Evolutionary conservation across 1,140 invertebrate genomes (phyloP), one percentile per base, ranked within the genome.

Genomic region (Drosophila malerkotliana): DNA sequence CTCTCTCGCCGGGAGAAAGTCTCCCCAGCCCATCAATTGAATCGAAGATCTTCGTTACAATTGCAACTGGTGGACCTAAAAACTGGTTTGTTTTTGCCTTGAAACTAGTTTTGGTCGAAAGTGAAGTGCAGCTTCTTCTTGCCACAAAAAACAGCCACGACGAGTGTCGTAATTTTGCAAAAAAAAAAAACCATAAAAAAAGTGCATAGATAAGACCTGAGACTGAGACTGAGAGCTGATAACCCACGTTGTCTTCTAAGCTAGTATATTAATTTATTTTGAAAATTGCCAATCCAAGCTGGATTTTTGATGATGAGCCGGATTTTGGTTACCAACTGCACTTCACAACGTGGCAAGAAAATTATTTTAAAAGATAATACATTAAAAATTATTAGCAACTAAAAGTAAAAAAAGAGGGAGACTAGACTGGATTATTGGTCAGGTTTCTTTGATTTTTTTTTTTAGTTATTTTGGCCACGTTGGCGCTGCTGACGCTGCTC

Each of bases 41-140:
- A 66, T 53, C 41, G 45, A 58, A 72, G 56, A 79, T 14, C 18
- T 45, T 79, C 47, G 81, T 51, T 67, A 71, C 77, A 77, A 84
- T 59, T 58, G 62, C 72, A 66, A 41, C 62, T 21, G n/a, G 26
- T 56, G 68, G 58, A 55, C 37, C 45, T 47, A 39, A 47, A 47
- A 87, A 84, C 81, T 80, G 80, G 81, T 84, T 84, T 72, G 21
- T n/a, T 12, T 34, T 60, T 45, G 45, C 72, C 61, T 59, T 56
- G 48, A 84, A 87, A 87, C 81, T n/a, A 53, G 81, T 85, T 87
- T 85, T 56, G 49, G 49, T 30, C 73, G 81, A 85, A 85, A 85
- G 81, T 85, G 81, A 85, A 85, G 81, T 82, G 82, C 82, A 69
- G 21, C 41, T 24, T 32, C 52, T 24, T 26, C 37, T 15, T n/a